Conservation (phyloP, 2,113 vertebrate genomes). For the Chlorodrepanis virens region DNA sequence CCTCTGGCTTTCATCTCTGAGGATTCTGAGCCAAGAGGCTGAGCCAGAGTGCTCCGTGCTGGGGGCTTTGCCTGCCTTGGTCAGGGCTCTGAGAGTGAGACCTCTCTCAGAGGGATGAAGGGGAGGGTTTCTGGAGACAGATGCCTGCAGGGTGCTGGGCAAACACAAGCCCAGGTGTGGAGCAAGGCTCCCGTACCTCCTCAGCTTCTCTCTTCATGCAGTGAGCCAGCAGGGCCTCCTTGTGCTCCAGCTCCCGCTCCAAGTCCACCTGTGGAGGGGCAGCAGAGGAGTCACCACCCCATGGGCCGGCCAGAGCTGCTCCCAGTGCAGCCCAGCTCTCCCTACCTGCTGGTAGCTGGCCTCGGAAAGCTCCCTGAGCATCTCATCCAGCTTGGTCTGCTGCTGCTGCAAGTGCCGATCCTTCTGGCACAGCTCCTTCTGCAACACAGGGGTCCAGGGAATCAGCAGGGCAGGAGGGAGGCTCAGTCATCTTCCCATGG, state of each 20-base stretch:
- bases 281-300: background rate
- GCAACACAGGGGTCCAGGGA: conserved; percentile 3
- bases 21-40: background rate
- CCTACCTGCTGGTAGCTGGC: conserved; percentile 85
- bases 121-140: background rate
- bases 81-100: background rate
- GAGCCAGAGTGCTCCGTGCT: background rate
- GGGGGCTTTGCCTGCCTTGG: background rate
- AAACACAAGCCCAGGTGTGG: background rate
- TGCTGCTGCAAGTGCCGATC: conserved; percentile 89
- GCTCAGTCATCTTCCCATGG: background rate
- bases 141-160: background rate
- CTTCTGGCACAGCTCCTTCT: conserved; percentile 93
- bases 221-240: conserved; percentile 80
- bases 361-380: conserved; percentile 81
- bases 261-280: conserved; percentile 74
- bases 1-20: background rate
- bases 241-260: conserved; percentile 86
- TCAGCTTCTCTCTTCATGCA: conserved; percentile 81
- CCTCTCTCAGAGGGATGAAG: background rate
- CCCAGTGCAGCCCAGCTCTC: background rate
- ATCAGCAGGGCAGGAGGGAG: background rate
- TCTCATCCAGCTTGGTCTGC: conserved; percentile 87
- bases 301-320: background rate
- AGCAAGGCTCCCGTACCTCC: conserved; percentile 73